Base-by-base conservation (phyloP, 2,888 invertebrate species). In the Scaeva pyrastri region DNA sequence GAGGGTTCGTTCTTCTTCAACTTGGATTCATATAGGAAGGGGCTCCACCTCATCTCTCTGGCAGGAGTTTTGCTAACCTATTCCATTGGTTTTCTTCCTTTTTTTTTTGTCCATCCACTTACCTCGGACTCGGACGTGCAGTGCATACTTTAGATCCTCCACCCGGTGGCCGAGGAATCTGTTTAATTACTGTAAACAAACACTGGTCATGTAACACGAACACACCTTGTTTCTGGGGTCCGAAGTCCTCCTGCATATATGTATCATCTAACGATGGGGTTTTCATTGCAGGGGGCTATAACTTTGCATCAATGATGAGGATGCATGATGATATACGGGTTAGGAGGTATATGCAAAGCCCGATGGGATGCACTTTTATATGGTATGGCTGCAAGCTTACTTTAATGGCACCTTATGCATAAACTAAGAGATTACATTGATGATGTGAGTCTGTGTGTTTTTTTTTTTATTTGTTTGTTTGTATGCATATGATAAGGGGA, bases 161-260 rank as follows among this genome's bases (percentile, higher is more conserved):
- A 48, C 21, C 56, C 43, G 26, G 39, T 64, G 60, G 52, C 36
- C 31, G 41, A 11, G 62, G 56, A 48, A 75, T 75, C 75, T 75
- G 76, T 71, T 81, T 81, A 81, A 81, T 81, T 81, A 71, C 64
- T 76, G 77, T 77, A 72, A 77, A 72, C 82, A 82, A 76, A 66
- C 71, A 74, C 77, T 72, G 82, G 82, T 82, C 76, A 77, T 77
- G 73, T 68, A 77, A 60, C 77, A 83, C 68, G 77, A 77, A 60
- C 77, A 83, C 68, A 83, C 73, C 60, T 77, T 68, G 62, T 52
- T 60, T 48, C 77, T 68, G 43, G 39, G 77, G 77, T 73, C n/a
- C n/a, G n/a, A n/a, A n/a, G n/a, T 77, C 23, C 36, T 14, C 12
- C n/a, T n/a, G n/a, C n/a, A n/a, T 62, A 19, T 36, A 41, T 39